Base-by-base conservation (phyloP, 2,797 vertebrate genomes). In the Vespertilio murinus region DNA sequence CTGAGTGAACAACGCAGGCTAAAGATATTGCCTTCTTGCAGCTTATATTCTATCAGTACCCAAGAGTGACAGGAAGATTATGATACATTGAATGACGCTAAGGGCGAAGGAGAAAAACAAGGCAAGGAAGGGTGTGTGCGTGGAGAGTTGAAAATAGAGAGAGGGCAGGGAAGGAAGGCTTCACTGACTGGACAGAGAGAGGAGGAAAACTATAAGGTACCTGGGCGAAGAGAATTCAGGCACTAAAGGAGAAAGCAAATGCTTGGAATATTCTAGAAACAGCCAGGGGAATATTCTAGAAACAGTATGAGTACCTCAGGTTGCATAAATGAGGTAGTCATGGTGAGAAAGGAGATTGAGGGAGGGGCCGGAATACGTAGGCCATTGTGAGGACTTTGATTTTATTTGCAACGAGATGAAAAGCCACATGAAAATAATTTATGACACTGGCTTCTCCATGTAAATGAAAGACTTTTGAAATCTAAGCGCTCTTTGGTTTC, bases 401-500 rank as follows among this genome's bases (percentile, higher is more conserved):
- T 91, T 80, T 54, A 84, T 90, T 80, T 96, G 61, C 17, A 80
- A 59, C 65, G 77, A 91, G 64, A 91, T 38, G 30, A 91, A 56
- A 95, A 42, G 23, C 47, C 18, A 38, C 10, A 0, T 67, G 16
- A 83, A 67, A 81, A 47, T 65, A 12, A 18, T 64, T 71, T 56
- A 42, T 59, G 33, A 49, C 75, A 73, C 25, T 73, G 52, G 92
- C 59, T 90, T 92, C 45, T 64, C 40, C 22, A 30, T 81, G 38
- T 59, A 80, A 40, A 17, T 79, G 13, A 67, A 86, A 83, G 56
- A 45, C 38, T 65, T 79, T 77, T 86, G 75, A 82, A 90, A 77
- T 90, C 61, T 71, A 65, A 90, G 35, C 20, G 30, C 22, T 18
- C 52, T 92, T 88, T 94, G 52, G 56, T 75, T 92, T 94, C 78